phyloP scores from a whole-genome alignment of 2,113 vertebrate genomes.

The Pangasianodon hypophthalmus region DNA sequence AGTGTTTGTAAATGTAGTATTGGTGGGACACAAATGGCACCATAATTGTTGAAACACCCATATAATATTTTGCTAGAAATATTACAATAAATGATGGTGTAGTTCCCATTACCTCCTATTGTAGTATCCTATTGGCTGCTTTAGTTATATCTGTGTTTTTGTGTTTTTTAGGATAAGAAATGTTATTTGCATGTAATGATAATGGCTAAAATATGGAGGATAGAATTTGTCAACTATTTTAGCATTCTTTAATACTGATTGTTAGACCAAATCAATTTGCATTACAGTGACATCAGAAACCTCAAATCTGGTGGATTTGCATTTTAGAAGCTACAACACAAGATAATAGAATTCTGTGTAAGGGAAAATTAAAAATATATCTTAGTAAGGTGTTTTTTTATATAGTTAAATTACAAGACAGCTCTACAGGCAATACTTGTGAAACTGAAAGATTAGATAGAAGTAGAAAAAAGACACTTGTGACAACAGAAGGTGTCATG shows the following conservation, averaged over 20 bases:
- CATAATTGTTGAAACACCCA: too few relatives aligned
- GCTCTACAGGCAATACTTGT: not conserved
- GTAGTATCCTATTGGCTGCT: not conserved
- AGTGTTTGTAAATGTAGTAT: not conserved
- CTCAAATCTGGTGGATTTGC: constrained; percentile 1
- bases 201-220: not conserved
- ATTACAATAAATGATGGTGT: not conserved
- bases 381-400: not conserved
- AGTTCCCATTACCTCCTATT: not conserved
- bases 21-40: not conserved
- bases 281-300: not conserved
- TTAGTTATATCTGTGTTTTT: not conserved
- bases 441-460: constrained; percentile 8
- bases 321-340: not conserved
- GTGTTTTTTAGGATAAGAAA: not conserved
- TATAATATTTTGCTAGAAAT: not conserved
- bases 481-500: constrained; percentile 32
- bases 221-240: not conserved
- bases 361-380: not conserved
- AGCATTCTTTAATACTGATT: constrained; percentile 14
- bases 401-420: not conserved
- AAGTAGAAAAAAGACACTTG: not conserved
- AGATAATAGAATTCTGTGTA: not conserved
- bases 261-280: not conserved
- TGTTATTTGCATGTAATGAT: not conserved